Conservation (phyloP, 2,888 invertebrate species). For the Metallyticus violacea region DNA sequence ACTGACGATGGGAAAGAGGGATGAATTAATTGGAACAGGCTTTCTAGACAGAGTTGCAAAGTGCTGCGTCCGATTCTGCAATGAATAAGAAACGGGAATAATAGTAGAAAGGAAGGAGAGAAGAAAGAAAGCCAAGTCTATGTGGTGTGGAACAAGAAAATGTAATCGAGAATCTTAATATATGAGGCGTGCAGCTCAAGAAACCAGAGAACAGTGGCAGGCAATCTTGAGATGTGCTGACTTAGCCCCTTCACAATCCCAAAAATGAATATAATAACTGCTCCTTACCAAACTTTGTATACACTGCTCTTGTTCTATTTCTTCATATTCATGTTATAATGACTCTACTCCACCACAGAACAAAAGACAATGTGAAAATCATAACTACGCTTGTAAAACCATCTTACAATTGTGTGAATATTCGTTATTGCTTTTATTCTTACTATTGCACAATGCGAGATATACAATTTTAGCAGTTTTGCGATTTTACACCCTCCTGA, state of each 20-base stretch:
- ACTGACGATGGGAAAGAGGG: not conserved
- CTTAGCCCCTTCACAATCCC: not conserved
- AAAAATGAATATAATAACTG: not conserved
- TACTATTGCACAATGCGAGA: no score
- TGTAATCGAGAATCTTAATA: no score
- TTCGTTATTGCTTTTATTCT: no score
- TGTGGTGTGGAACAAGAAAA: not conserved
- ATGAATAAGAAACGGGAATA: not conserved
- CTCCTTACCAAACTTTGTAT: not conserved
- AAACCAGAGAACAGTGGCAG: no score
- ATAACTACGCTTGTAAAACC: no score
- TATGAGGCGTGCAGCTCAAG: not conserved
- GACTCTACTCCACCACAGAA: no score
- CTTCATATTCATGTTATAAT: not conserved
- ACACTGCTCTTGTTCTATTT: not conserved
- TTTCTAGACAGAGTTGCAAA: not conserved
- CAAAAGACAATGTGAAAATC: no score
- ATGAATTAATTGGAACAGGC: constrained; percentile 1
- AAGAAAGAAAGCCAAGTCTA: no score
- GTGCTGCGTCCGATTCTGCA: not conserved
- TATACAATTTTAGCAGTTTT: no score
- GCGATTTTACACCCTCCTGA: no score
- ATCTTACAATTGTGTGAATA: no score
- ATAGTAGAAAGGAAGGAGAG: not conserved
- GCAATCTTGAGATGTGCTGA: not conserved